Conservation (phyloP, 2,888 invertebrate genomes). For the Hermaeophaga mercurialis region DNA sequence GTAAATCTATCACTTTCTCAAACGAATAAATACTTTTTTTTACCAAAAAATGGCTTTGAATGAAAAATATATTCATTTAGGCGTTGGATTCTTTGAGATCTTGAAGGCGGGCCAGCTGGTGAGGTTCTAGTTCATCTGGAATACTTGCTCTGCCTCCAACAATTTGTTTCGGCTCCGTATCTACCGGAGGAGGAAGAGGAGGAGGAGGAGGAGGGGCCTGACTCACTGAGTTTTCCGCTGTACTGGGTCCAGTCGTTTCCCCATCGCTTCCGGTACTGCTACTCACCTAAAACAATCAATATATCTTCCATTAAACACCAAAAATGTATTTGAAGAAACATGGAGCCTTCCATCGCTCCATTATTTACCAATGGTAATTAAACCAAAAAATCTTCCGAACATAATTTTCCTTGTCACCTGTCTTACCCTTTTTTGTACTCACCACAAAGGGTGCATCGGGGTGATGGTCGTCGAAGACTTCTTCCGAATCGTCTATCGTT, state of each 20-base stretch:
- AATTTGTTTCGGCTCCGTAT: conserved; percentile 65
- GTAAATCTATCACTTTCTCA: conserved; percentile 29
- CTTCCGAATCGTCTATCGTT: conserved; percentile 37
- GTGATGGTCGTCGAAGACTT: conserved; percentile 61
- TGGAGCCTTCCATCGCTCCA: no score
- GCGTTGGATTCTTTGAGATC: conserved; percentile 91
- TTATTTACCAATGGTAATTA: no score
- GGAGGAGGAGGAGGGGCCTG: conserved; percentile 52
- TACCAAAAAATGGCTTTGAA: conserved; percentile 16
- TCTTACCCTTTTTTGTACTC: conserved; percentile 36
- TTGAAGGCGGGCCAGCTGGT: conserved; percentile 85
- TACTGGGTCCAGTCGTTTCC: conserved; percentile 68
- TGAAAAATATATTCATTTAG: conserved; percentile 58
- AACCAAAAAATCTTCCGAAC: no score
- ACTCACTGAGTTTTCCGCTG: conserved; percentile 66
- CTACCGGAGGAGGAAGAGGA: no score
- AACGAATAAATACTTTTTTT: conserved; percentile 16
- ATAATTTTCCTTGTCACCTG: no score
- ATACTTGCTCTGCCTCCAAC: conserved; percentile 82
- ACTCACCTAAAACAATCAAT: conserved; percentile 56
- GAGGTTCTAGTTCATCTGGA: conserved; percentile 87
- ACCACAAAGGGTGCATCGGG: conserved; percentile 62
- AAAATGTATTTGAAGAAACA: no score
- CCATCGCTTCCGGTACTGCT: conserved; percentile 69
- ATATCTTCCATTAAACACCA: no score